Conservation (phyloP, 2,888 invertebrate species). For the Himalopsyche kuldschensis region DNA sequence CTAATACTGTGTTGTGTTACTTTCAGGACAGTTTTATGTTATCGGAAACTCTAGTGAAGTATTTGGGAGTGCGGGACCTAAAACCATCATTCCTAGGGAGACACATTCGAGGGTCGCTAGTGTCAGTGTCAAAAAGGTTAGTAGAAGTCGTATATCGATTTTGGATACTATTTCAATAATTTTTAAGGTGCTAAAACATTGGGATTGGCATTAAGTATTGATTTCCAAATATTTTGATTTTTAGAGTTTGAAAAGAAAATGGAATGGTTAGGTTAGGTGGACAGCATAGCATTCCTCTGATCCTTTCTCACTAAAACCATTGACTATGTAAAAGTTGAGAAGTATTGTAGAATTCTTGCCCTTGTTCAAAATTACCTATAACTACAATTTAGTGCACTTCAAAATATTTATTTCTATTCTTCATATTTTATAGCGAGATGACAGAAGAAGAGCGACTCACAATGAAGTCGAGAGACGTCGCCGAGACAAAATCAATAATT, state of each 20-base stretch:
- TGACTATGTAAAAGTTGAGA: too few relatives aligned
- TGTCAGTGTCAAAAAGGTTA: constrained; percentile 63
- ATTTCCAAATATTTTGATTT: too few relatives aligned
- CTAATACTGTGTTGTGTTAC: not conserved
- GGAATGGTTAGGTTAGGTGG: too few relatives aligned
- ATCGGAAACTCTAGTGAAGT: constrained; percentile 82
- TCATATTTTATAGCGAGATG: constrained; percentile 68
- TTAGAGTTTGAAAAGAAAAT: too few relatives aligned
- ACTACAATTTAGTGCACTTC: too few relatives aligned
- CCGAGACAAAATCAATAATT: constrained; percentile 94
- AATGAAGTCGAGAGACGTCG: constrained; percentile 94
- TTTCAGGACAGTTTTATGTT: constrained; percentile 72
- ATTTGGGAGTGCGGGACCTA: constrained; percentile 61
- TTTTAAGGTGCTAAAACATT: too few relatives aligned
- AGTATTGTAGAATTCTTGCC: too few relatives aligned
- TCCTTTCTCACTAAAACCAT: too few relatives aligned
- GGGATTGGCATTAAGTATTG: too few relatives aligned
- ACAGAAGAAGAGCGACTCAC: constrained; percentile 87
- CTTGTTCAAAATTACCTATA: too few relatives aligned
- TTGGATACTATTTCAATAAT: too few relatives aligned
- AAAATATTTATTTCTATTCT: not conserved
- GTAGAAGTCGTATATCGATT: not conserved
- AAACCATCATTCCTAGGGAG: constrained; percentile 65
- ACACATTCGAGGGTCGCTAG: constrained; percentile 52
- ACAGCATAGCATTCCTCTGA: too few relatives aligned